phyloP scores from a whole-genome alignment of 2,888 invertebrate genomes.

The Ecliptopera silaceata region DNA sequence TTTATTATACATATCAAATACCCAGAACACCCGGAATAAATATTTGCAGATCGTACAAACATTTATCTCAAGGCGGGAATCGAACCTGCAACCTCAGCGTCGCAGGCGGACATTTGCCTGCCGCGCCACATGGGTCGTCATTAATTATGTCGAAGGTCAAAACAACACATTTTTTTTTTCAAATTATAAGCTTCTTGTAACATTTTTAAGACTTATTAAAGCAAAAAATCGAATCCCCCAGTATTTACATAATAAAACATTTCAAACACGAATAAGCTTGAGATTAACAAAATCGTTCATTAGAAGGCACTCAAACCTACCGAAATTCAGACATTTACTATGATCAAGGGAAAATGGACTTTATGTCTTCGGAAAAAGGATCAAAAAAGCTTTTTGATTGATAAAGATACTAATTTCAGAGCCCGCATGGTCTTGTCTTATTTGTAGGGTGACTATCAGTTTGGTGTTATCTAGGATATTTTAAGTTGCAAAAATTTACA shows the following conservation, averaged over 20 bases:
- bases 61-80: no score
- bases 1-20: no score
- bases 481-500: background rate
- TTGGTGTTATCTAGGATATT: slow-evolving; percentile 17
- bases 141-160: no score
- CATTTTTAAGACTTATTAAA: background rate
- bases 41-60: no score
- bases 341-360: slow-evolving; percentile 20
- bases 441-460: slow-evolving; percentile 39
- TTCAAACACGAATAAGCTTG: slow-evolving; percentile 25
- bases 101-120: no score
- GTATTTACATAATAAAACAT: slow-evolving; percentile 26
- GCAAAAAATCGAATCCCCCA: slow-evolving; percentile 7
- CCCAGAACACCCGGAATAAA: no score
- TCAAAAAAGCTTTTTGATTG: slow-evolving; percentile 20
- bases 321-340: slow-evolving; percentile 14
- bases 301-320: slow-evolving; percentile 28
- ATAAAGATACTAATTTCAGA: slow-evolving; percentile 48
- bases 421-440: slow-evolving; percentile 54
- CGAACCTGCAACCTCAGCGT: no score
- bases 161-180: no score
- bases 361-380: slow-evolving; percentile 17
- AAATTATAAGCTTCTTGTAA: background rate
- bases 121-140: no score
- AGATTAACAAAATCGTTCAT: slow-evolving; percentile 33